These are phyloP conservation scores for Pemphigus obesinymphae DNA, from an alignment of 1,140 invertebrate genomes.

Conservation along the genomic window DNA sequence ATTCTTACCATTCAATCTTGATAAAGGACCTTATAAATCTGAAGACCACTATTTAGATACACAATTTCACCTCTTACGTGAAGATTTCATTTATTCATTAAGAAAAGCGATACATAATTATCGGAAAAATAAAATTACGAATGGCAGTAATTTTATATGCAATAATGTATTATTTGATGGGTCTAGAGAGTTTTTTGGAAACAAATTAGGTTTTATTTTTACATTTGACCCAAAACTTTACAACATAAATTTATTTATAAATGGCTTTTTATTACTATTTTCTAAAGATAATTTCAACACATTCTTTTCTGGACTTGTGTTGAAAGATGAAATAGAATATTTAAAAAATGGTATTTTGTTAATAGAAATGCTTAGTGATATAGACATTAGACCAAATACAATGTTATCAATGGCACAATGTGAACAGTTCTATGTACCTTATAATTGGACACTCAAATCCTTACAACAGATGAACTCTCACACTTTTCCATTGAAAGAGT, in stretches of 20 bases:
- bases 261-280: slow-evolving; percentile 17
- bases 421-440: slow-evolving; percentile 64
- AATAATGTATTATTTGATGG: slow-evolving; percentile 25
- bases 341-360: slow-evolving; percentile 15
- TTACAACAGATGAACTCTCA: slow-evolving; percentile 55
- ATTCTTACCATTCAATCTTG: slow-evolving; percentile 42
- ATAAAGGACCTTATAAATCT: slow-evolving; percentile 52
- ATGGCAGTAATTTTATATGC: background rate
- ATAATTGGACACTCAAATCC: slow-evolving; percentile 60
- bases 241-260: slow-evolving; percentile 30
- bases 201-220: slow-evolving; percentile 32
- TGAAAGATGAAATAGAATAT: slow-evolving; percentile 50
- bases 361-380: slow-evolving; percentile 44
- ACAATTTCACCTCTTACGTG: slow-evolving; percentile 57
- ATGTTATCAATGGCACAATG: slow-evolving; percentile 61
- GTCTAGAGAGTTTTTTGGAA: slow-evolving; percentile 29
- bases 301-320: slow-evolving; percentile 52
- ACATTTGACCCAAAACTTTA: background rate
- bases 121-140: slow-evolving; percentile 23
- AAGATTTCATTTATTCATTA: slow-evolving; percentile 52
- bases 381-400: slow-evolving; percentile 48
- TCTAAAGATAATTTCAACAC: slow-evolving; percentile 34
- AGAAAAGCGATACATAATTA: slow-evolving; percentile 41
- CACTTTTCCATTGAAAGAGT: slow-evolving; percentile 60
- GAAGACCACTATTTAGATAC: slow-evolving; percentile 57